Evolutionary conservation across 2,888 invertebrate genomes (phyloP), one percentile per base, ranked within the genome.

Genomic region (Chrysolina oricalcia): DNA sequence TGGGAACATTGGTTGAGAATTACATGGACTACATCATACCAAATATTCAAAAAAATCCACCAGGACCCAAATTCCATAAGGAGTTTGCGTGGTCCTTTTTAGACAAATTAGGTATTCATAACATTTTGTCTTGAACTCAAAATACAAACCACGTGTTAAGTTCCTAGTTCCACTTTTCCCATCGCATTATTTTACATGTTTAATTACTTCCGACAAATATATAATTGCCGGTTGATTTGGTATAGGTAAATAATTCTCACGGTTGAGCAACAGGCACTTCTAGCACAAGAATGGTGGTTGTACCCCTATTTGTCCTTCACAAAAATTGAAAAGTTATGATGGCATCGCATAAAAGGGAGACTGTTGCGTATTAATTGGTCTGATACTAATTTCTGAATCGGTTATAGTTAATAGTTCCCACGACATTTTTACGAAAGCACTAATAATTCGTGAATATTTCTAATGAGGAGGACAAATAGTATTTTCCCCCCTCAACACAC

Each of bases 181-280:
- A 72, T 72, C 19, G 71, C 71, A 75, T 75, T 63, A 75, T 71
- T 75, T 68, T 53, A 63, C 74, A 75, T 75, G 62, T 72, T 75
- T 71, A 72, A 72, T 70, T 17, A 46, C 68, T 72, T 75, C 68
- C 71, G 68, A 68, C 68, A 68, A 53, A 53, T 56, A 53, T 40
- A n/a, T 53, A 56, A 56, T 68, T 68, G 68, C 68, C 17, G 68
- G 53, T 68, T 68, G 48, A 68, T 68, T 68, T 68, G 68, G n/a
- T 53, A 67, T 50, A 53, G 40, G 48, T 19, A 41, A 56, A 6
- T 21, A 53, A 13, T 68, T 68, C 68, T 53, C 68, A 68, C 68
- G 68, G 68, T 68, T 40, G 53, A 68, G 19, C 53, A 67, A 27
- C 35, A 59, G 15, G 27, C 27, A 59, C 59, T 59, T 56, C 23